phyloP scores from a whole-genome alignment of 2,113 vertebrate genomes.

The Grammomys surdaster region DNA sequence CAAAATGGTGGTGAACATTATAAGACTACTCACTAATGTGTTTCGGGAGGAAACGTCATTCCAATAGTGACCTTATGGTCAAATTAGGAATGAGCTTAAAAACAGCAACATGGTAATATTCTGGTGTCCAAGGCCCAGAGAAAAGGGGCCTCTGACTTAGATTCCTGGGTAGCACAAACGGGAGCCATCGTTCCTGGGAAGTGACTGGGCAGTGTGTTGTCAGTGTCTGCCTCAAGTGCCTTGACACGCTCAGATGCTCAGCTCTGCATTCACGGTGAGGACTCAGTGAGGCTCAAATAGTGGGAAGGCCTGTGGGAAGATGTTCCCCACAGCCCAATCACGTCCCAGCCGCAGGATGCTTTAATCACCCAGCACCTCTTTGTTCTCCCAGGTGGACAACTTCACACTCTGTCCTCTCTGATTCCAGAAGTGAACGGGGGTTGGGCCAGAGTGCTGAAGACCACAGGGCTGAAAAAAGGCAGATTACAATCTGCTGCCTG shows the following conservation, averaged over 20 bases:
- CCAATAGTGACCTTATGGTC: not conserved
- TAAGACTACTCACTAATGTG: not conserved
- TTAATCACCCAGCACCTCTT: not conserved
- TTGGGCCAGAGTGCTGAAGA: not conserved
- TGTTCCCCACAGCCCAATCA: not conserved
- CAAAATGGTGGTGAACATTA: not conserved
- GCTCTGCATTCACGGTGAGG: not conserved
- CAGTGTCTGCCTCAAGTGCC: fast-evolving
- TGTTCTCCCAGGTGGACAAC: not conserved
- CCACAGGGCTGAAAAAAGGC: too few relatives aligned
- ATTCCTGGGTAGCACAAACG: fast-evolving
- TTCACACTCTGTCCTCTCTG: too few relatives aligned
- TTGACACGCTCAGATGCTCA: not conserved
- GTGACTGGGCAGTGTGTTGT: not conserved
- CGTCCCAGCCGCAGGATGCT: not conserved
- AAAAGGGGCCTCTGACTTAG: too few relatives aligned
- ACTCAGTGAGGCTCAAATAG: not conserved
- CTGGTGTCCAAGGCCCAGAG: not conserved
- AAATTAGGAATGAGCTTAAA: not conserved
- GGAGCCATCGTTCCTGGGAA: not conserved
- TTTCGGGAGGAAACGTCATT: not conserved
- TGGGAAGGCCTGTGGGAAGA: fast-evolving
- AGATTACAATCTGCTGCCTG: not conserved
- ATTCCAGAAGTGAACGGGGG: not conserved
- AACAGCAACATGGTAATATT: fast-evolving